Evolutionary conservation across 2,888 invertebrate species (phyloP).

Genomic region (Smittia aterrima): DNA sequence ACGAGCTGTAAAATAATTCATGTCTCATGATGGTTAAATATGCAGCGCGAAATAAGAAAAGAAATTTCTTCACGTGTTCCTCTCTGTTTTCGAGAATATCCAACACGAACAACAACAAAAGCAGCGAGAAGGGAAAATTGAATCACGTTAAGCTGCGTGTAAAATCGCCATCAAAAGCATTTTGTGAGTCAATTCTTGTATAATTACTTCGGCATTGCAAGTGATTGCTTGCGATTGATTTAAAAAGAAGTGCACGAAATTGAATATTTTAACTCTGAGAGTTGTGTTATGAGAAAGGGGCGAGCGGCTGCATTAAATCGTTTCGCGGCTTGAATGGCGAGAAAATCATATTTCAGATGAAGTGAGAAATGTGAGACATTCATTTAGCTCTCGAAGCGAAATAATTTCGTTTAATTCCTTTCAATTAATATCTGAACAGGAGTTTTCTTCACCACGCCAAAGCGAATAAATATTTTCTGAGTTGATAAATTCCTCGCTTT

Average conservation of each 20-base stretch:
- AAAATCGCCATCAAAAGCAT: constrained; percentile 42
- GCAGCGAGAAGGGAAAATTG: constrained; percentile 10
- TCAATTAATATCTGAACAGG: constrained; percentile 6
- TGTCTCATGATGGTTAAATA: constrained; percentile 24
- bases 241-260: constrained; percentile 38
- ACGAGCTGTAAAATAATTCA: constrained; percentile 40
- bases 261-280: constrained; percentile 2
- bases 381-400: not conserved
- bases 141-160: constrained; percentile 43
- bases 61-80: constrained; percentile 34
- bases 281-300: not conserved
- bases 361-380: not conserved
- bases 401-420: not conserved
- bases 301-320: not conserved
- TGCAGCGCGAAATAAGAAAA: constrained; percentile 33
- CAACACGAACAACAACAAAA: not conserved
- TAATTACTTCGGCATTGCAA: constrained; percentile 37
- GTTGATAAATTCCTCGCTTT: not conserved
- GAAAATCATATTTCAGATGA: not conserved
- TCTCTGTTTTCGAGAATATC: not conserved
- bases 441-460: not conserved
- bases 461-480: too few species aligned
- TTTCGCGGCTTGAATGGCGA: not conserved
- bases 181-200: constrained; percentile 37
- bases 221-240: constrained; percentile 39